Base-by-base conservation (phyloP, 2,113 vertebrate genomes). In the Halichoeres trimaculatus region DNA sequence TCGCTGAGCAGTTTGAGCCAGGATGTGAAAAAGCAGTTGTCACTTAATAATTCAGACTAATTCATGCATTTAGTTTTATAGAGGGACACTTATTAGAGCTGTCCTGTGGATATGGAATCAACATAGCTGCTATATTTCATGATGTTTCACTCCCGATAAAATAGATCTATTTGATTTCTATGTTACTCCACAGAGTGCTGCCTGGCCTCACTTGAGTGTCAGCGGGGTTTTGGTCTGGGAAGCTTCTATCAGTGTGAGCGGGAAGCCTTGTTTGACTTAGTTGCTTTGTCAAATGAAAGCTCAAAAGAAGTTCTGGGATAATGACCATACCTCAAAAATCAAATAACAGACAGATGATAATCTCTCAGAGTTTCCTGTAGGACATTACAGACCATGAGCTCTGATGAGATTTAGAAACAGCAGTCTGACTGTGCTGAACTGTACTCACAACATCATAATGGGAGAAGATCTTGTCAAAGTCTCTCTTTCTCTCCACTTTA, bases 361-460 rank as follows among this genome's bases (percentile, higher is more conserved):
- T 45, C 12, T 16, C 41, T 43, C 41, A 43, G 11, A 43, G 17
- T 45, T 45, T 45, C 43, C 43, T 19, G 43, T 17, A 45, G 43
- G 40, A 13, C 40, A 14, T n/a, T 41, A 11, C 40, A 12, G 12
- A 41, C 17, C 4, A 45, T 45, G 43, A 45, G 14, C 14, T 45
- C 17, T 45, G 6, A 45, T 45, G 17, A 17, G 17, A 45, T 45
- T 19, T 17, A 19, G 43, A 45, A 19, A 19, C 43, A 19, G 43
- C 43, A 45, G 19, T 34, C n/a, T 0, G 6, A 50, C 8, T 0
- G 12, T 50, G 14, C 1, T 5, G 50, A 56, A 51, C n/a, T 55
- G 2, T 71, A 96, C 97, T 97, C 92, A 99, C 98, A 69, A 98
- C 95, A 0, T 99, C 98, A 0, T 99, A 99, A 85, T 99, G 96